These are phyloP conservation scores for Phyto melanocephala DNA, from an alignment of 2,888 invertebrate genomes.

Conservation along the genomic window DNA sequence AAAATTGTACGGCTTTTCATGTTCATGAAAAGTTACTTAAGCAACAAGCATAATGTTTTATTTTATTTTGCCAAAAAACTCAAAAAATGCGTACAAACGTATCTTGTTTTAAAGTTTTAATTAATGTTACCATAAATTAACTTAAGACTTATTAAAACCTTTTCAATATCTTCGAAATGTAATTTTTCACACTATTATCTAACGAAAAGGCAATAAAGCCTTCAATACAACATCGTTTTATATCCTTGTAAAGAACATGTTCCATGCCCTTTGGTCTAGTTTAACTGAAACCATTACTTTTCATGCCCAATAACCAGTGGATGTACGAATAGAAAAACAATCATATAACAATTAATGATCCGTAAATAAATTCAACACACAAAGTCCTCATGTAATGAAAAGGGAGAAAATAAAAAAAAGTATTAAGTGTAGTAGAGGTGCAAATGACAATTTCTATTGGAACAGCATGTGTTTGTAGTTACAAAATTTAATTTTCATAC, in stretches of 20 bases:
- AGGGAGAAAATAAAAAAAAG: not conserved
- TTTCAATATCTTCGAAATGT: not conserved
- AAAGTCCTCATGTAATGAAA: not conserved
- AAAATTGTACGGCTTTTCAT: too few relatives aligned
- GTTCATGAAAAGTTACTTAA: too few relatives aligned
- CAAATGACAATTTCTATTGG: slow-evolving; percentile 25
- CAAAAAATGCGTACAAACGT: too few relatives aligned
- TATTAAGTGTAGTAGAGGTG: not conserved
- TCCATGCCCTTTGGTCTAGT: not conserved
- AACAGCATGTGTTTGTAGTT: slow-evolving; percentile 16
- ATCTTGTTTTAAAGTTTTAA: not conserved
- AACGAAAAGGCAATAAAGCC: not conserved
- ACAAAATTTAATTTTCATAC: not conserved
- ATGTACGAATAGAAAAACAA: not conserved
- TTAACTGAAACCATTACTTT: not conserved
- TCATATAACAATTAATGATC: slow-evolving; percentile 48
- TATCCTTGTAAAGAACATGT: not conserved
- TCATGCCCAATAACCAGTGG: not conserved
- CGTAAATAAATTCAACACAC: slow-evolving; percentile 33
- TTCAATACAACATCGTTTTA: not conserved
- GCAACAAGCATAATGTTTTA: too few relatives aligned
- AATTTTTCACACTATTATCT: not conserved
- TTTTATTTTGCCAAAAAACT: too few relatives aligned
- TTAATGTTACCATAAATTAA: not conserved
- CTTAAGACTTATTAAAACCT: not conserved